These are phyloP conservation scores for Egretta garzetta DNA, from an alignment of 2,113 vertebrate species.

Conservation along the genomic window DNA sequence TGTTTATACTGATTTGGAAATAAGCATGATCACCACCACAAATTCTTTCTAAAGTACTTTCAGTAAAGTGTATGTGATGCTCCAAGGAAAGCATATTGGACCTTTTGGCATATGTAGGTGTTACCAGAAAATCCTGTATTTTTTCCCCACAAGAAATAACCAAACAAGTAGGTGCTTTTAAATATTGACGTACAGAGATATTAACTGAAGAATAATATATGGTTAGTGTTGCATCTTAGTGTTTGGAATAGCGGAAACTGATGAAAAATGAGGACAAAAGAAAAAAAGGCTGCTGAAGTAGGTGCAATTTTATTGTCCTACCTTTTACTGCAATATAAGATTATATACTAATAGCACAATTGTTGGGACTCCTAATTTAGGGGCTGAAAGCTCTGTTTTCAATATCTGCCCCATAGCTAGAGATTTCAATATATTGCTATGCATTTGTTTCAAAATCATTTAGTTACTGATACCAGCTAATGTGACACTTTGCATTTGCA, in stretches of 20 bases:
- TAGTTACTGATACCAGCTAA: not conserved
- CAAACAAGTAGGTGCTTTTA: not conserved
- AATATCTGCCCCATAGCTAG: not conserved
- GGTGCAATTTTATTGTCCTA: not conserved
- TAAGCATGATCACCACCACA: not conserved
- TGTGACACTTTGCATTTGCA: not conserved
- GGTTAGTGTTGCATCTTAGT: not conserved
- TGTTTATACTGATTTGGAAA: not conserved
- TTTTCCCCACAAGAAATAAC: not conserved
- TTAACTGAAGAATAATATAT: not conserved
- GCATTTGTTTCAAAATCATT: not conserved
- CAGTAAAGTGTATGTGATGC: not conserved
- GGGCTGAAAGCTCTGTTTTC: not conserved
- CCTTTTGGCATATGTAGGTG: not conserved
- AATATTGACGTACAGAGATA: not conserved
- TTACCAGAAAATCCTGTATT: not conserved
- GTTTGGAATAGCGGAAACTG: not conserved
- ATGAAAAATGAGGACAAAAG: not conserved
- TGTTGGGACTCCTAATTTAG: not conserved
- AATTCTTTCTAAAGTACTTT: not conserved
- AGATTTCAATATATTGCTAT: not conserved
- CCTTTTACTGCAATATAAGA: not conserved
- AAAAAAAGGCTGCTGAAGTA: not conserved
- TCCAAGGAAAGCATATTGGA: not conserved
- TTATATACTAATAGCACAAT: not conserved